Percentiles rank a stretch among this genome's conserved stretches.
Evolutionary conservation across 2,888 invertebrate genomes (phyloP).

Genomic region (Lamproptera curius): DNA sequence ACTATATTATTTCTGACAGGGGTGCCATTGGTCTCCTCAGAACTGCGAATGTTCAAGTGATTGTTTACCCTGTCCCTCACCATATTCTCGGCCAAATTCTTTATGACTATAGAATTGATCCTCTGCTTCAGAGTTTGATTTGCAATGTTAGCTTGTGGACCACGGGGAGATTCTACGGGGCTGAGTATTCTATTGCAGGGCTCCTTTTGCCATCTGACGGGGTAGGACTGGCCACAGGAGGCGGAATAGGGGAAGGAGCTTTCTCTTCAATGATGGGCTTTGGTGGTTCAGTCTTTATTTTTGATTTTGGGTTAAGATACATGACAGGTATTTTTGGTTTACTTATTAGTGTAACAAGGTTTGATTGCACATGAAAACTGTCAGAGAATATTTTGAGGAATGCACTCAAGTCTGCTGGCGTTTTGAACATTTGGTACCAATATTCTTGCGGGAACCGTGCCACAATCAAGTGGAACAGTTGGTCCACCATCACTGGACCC

Average conservation of each 20-base stretch:
- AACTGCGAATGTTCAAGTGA: conserved; percentile 63
- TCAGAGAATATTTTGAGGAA: conserved; percentile 96
- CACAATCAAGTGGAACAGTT: conserved; percentile 89
- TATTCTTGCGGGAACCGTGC: conserved; percentile 86
- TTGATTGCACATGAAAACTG: conserved; percentile 94
- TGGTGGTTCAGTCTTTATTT: conserved; percentile 72
- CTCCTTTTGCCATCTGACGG: conserved; percentile 66
- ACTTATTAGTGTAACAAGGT: conserved; percentile 90
- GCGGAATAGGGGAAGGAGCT: conserved; percentile 54
- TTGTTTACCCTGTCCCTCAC: conserved; percentile 71
- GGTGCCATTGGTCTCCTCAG: conserved; percentile 65
- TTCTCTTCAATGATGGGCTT: conserved; percentile 66
- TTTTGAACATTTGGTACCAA: conserved; percentile 93
- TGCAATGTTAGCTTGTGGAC: conserved; percentile 71
- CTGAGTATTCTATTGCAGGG: conserved; percentile 73
- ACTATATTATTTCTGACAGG: conserved; percentile 65
- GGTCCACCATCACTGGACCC: conserved; percentile 91
- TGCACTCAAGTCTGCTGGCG: conserved; percentile 91
- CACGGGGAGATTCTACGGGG: conserved; percentile 70
- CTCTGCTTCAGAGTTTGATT: conserved; percentile 92
- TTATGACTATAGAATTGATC: conserved; percentile 91
- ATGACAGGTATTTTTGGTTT: conserved; percentile 84
- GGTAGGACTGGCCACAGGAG: conserved; percentile 60
- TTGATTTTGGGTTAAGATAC: conserved; percentile 72
- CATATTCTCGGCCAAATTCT: conserved; percentile 92